Percentiles rank a stretch among this genome's conserved stretches.
Evolutionary conservation across 2,113 vertebrate genomes (phyloP).

Genomic region (Stegastes partitus): DNA sequence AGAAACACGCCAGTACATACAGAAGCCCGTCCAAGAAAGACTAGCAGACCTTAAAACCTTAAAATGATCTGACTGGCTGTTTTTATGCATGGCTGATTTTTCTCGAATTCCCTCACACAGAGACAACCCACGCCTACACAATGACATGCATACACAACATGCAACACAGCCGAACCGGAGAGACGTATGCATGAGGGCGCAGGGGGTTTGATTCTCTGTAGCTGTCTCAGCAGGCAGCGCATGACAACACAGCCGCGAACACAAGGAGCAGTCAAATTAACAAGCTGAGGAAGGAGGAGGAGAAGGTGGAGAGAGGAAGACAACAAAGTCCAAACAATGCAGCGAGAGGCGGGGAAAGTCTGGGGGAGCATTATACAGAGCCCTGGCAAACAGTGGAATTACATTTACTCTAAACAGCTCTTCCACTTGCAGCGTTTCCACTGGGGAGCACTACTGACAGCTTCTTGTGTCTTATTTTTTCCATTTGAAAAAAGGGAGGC

Average conservation of each 20-base stretch:
- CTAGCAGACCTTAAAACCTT: constrained; percentile 4
- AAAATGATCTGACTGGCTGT: background rate
- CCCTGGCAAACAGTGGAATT: constrained; percentile 51
- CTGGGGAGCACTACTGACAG: constrained; percentile 55
- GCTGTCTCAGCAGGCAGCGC: constrained; percentile 54
- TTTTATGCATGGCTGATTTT: background rate
- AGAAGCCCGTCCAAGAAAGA: background rate
- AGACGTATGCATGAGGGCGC: constrained; percentile 19
- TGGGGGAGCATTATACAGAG: constrained; percentile 40
- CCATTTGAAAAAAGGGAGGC: constrained; percentile 52
- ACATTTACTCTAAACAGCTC: constrained; percentile 55
- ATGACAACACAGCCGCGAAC: constrained; percentile 40
- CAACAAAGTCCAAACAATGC: constrained; percentile 63
- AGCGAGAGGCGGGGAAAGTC: constrained; percentile 36
- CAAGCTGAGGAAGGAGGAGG: constrained; percentile 49
- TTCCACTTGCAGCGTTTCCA: constrained; percentile 49
- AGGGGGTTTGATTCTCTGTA: constrained; percentile 61
- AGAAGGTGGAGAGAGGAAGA: constrained; percentile 42
- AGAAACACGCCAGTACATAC: background rate
- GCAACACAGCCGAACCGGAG: constrained; percentile 7
- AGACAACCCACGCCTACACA: background rate
- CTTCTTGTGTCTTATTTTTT: constrained; percentile 55
- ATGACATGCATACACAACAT: background rate
- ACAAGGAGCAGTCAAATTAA: constrained; percentile 70
- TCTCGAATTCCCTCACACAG: background rate